A percentile compares a stretch with the other conserved stretches of the same genome.
Evolutionary conservation across 2,113 vertebrate genomes (phyloP).

Genomic region (Pomatostomus ruficeps): DNA sequence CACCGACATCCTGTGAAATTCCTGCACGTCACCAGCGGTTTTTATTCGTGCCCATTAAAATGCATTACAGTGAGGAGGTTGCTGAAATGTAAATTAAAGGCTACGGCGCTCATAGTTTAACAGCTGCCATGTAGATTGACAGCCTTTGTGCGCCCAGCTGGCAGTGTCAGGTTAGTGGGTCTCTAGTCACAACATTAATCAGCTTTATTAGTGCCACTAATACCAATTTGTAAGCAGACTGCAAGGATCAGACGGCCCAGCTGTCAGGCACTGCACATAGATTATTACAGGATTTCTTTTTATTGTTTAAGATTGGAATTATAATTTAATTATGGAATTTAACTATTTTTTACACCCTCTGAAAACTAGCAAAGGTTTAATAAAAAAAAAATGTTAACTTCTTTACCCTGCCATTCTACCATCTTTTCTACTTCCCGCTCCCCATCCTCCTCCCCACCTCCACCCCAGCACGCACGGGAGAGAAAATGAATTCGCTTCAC

Average conservation of each 20-base stretch:
- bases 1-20: constrained; percentile 64
- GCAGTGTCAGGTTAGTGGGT: constrained; percentile 83
- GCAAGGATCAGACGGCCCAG: constrained; percentile 90
- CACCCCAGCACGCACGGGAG: neutral
- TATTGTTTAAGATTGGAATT: constrained; percentile 76
- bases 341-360: constrained; percentile 64
- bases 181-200: constrained; percentile 88
- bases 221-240: constrained; percentile 91
- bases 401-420: neutral
- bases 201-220: constrained; percentile 93
- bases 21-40: constrained; percentile 50
- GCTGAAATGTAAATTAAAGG: constrained; percentile 58
- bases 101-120: constrained; percentile 53
- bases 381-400: neutral
- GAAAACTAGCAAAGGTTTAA: constrained; percentile 22
- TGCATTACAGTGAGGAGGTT: constrained; percentile 31
- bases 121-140: constrained; percentile 75
- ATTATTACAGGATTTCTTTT: constrained; percentile 75
- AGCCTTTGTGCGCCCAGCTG: constrained; percentile 78
- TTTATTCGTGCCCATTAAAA: constrained; percentile 30
- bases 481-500: constrained; percentile 60
- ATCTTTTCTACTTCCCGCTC: neutral
- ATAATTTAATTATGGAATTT: constrained; percentile 77
- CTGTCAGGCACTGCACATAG: constrained; percentile 81
- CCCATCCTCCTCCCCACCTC: neutral